A percentile compares a stretch with the other conserved stretches of the same genome.
Conservation (phyloP, 2,113 vertebrate genomes). For the Danionella cerebrum region DNA sequence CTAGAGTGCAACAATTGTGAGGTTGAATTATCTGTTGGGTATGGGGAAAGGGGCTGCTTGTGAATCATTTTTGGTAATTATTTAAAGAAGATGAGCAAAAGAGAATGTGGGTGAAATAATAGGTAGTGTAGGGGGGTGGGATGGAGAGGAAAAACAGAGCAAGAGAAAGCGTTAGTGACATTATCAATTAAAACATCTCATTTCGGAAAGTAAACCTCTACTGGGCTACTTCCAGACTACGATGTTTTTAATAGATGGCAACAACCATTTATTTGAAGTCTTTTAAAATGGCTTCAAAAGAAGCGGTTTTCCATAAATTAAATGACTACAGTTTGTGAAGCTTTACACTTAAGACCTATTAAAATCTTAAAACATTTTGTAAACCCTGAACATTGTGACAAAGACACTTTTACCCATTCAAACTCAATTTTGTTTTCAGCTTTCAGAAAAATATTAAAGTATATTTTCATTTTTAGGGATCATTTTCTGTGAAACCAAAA, state of each 20-base stretch:
- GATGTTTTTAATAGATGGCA: no score
- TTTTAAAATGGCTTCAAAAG: no score
- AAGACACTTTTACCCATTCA: not conserved
- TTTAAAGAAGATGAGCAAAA: no score
- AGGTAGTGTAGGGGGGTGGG: conserved; percentile 18
- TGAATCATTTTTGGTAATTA: conserved; percentile 23
- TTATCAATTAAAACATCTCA: conserved; percentile 46
- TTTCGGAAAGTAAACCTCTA: conserved; percentile 36
- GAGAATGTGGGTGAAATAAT: no score
- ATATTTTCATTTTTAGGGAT: no score
- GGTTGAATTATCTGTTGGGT: conserved; percentile 49
- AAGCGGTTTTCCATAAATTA: not conserved
- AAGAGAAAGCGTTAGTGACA: conserved; percentile 55
- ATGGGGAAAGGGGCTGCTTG: conserved; percentile 57
- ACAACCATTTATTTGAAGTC: no score
- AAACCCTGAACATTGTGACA: not conserved
- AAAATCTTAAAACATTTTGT: not conserved
- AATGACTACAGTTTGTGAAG: not conserved
- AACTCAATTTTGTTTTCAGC: not conserved
- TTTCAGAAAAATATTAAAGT: no score
- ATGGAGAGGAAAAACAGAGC: conserved; percentile 53
- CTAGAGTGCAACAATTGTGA: conserved; percentile 49
- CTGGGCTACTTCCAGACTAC: no score
- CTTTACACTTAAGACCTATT: not conserved
- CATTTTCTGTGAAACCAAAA: no score